Base-by-base conservation (phyloP, 1,140 invertebrate species). In the Papilio aristodemus region DNA sequence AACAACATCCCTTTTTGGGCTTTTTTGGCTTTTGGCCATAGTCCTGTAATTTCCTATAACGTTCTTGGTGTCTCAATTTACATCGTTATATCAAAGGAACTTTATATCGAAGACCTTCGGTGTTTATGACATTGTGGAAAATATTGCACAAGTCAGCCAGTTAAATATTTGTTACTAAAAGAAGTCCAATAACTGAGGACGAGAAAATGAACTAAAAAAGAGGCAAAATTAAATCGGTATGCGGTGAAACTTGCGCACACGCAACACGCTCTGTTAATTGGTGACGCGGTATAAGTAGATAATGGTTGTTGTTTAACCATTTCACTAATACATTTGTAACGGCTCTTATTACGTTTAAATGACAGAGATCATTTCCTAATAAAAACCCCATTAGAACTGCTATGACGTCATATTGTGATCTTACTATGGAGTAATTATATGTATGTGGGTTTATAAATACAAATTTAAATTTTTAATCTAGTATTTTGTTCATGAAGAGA, bases 171-270 rank as follows among this genome's bases (percentile, higher is more conserved):
- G 32, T 39, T 39, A 39, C 14, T 19, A 5, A 17, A 22, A 50
- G 17, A 14, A 59, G 36, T 62, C 36, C 14, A 62, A 22, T 39
- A 14, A 50, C 10, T 50, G 14, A 17, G 36, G 57, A 60, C 58
- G 32, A 38, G 59, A 60, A 60, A 60, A 60, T 38, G 17, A 36
- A 9, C 2, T 60, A 17, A 38, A 36, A 60, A 9, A 36, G 38
- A 9, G 32, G 1, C 13, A 38, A 14, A 59, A 59, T 7, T 14
- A 13, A 19, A 50, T 50, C 60, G 60, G 60, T 63, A 63, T 63
- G 60, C 19, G 60, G 60, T 63, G 60, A 63, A 63, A 63, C 60
- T 11, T 11, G 22, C 22, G 13, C 46, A 39, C 59, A 63, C 36
- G 60, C 60, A 41, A 63, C 46, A 54, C 38, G 38, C 8, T 41